Conservation (phyloP, 1,140 invertebrate genomes). For the Psix sp. region DNA sequence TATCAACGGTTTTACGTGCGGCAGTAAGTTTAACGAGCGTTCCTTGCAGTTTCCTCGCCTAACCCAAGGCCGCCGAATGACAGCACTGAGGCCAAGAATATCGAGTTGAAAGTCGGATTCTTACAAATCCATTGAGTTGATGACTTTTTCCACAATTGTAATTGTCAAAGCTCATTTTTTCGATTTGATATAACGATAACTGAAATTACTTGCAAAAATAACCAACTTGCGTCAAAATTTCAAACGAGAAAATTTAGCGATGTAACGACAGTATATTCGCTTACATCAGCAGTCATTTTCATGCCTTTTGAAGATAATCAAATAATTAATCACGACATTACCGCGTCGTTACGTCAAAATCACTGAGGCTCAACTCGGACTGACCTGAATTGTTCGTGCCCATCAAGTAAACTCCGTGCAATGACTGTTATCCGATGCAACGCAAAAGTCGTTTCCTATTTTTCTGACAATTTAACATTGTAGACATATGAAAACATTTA, state of each 20-base stretch:
- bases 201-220: no score
- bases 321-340: no score
- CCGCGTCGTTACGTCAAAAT: no score
- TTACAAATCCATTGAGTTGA: constrained; percentile 9
- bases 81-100: constrained; percentile 31
- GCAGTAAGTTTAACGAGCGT: constrained; percentile 54
- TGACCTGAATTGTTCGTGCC: not conserved
- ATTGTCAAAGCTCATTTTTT: no score
- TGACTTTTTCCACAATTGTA: constrained; percentile 7
- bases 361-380: no score
- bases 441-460: not conserved
- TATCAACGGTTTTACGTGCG: constrained; percentile 54
- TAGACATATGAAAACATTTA: constrained; percentile 12
- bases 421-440: no score
- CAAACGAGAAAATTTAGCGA: no score
- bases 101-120: constrained; percentile 12
- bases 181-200: no score
- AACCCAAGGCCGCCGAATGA: constrained; percentile 17
- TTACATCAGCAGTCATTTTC: no score
- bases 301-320: no score
- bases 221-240: no score
- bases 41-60: constrained; percentile 38
- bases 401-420: not conserved
- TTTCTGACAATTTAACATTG: constrained; percentile 15
- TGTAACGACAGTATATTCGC: no score